These are phyloP conservation scores for Holocentrus rufus DNA, from an alignment of 2,797 vertebrate species.

Conservation along the genomic window DNA sequence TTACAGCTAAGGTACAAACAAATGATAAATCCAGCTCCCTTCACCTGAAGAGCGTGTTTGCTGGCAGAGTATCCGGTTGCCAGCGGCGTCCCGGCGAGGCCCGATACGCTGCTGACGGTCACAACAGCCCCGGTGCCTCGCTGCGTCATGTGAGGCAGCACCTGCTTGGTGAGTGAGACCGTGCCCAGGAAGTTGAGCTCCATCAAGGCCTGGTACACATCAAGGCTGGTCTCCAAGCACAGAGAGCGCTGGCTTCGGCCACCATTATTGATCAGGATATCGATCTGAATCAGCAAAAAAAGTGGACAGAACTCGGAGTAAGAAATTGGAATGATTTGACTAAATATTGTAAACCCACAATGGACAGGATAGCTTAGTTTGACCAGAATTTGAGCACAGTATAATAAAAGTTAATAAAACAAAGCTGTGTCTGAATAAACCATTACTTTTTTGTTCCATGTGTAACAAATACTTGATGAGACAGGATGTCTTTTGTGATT, in stretches of 20 bases:
- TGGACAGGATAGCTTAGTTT: no score
- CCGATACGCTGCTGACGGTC: constrained; percentile 89
- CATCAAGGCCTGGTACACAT: constrained; percentile 88
- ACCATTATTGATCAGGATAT: constrained; percentile 93
- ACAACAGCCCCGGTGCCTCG: constrained; percentile 87
- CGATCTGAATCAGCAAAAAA: constrained; percentile 82
- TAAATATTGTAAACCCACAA: no score
- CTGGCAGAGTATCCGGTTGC: constrained; percentile 89
- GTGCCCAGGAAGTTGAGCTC: constrained; percentile 95
- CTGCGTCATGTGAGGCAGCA: constrained; percentile 91
- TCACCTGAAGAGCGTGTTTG: constrained; percentile 94
- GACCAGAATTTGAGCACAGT: background rate
- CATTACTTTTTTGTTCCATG: background rate
- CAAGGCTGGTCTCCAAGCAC: constrained; percentile 85
- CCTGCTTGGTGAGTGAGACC: constrained; percentile 89
- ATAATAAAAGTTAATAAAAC: background rate
- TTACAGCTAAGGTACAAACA: background rate
- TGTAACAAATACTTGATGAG: constrained; percentile 4
- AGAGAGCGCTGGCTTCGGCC: constrained; percentile 91
- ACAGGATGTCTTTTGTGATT: background rate
- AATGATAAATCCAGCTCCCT: constrained; percentile 1
- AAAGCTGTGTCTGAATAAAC: background rate
- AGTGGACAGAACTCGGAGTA: background rate
- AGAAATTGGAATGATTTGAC: no score
- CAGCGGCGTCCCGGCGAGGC: constrained; percentile 84